These are phyloP conservation scores for Nasonia longicornis DNA, from an alignment of 1,140 invertebrate species.

Conservation along the genomic window DNA sequence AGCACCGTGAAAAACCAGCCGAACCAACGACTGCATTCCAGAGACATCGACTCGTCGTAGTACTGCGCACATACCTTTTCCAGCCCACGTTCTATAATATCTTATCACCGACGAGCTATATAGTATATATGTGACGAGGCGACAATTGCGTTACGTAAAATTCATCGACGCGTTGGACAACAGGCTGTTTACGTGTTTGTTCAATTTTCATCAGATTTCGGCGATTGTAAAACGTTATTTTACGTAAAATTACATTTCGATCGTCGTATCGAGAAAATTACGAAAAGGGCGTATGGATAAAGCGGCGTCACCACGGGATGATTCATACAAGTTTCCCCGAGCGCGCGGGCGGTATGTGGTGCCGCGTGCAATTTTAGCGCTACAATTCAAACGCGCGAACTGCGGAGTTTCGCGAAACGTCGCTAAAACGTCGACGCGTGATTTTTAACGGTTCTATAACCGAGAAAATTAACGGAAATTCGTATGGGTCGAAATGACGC, in stretches of 20 bases:
- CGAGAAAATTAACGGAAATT: too few relatives aligned
- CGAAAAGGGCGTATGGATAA: background rate
- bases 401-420: background rate
- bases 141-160: background rate
- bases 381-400: background rate
- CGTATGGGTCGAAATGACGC: too few relatives aligned
- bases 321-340: background rate
- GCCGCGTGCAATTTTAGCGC: constrained; percentile 17
- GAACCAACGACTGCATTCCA: too few relatives aligned
- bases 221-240: background rate
- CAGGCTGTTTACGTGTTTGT: too few relatives aligned
- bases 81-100: background rate
- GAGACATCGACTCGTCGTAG: too few relatives aligned
- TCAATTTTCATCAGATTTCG: too few relatives aligned
- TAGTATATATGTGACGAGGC: background rate
- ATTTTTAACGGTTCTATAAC: too few relatives aligned
- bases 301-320: background rate
- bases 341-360: background rate
- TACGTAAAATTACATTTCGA: too few relatives aligned
- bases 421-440: too few relatives aligned
- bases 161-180: background rate
- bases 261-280: too few relatives aligned
- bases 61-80: background rate
- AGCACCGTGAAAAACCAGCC: too few relatives aligned
- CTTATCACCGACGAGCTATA: background rate